Evolutionary conservation across 2,797 vertebrate genomes (phyloP).

Genomic region (Enteromius trimaculatus): DNA sequence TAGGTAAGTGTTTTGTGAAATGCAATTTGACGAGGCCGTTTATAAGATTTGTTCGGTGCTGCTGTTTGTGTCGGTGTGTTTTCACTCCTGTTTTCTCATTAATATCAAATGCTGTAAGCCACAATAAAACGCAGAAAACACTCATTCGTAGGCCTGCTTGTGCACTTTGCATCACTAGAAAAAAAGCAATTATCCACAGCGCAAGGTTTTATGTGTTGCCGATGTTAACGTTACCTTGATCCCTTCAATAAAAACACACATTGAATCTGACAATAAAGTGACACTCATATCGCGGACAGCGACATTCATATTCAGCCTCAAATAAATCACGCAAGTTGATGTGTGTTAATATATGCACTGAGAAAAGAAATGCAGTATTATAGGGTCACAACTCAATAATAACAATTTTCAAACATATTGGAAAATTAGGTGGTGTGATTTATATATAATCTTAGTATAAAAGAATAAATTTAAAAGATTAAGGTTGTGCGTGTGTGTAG

Average conservation of each 20-base stretch:
- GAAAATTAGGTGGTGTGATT: conserved; percentile 4
- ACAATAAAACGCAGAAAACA: conserved; percentile 63
- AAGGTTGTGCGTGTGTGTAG: background rate
- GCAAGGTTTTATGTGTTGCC: conserved; percentile 58
- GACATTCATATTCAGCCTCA: conserved; percentile 44
- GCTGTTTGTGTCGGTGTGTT: conserved; percentile 71
- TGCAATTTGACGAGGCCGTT: conserved; percentile 60
- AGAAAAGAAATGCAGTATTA: conserved; percentile 20
- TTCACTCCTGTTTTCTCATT: conserved; percentile 73
- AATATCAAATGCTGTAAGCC: conserved; percentile 75
- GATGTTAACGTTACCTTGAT: conserved; percentile 55
- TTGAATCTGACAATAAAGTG: conserved; percentile 55
- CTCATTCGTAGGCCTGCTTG: conserved; percentile 61
- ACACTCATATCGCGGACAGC: conserved; percentile 51
- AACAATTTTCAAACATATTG: conserved; percentile 37
- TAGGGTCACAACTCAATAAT: background rate
- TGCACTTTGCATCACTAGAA: conserved; percentile 58
- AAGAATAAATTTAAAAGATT: background rate
- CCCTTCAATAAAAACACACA: conserved; percentile 62
- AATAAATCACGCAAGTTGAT: conserved; percentile 56
- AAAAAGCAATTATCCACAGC: conserved; percentile 62
- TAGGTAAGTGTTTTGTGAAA: conserved; percentile 58
- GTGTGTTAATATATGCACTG: conserved; percentile 41
- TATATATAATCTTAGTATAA: conserved; percentile 21
- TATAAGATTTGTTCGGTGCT: conserved; percentile 64